Percentiles rank a stretch among this genome's conserved stretches.
Evolutionary conservation across 2,888 invertebrate species (phyloP).

Genomic region (Aplocera efformata): DNA sequence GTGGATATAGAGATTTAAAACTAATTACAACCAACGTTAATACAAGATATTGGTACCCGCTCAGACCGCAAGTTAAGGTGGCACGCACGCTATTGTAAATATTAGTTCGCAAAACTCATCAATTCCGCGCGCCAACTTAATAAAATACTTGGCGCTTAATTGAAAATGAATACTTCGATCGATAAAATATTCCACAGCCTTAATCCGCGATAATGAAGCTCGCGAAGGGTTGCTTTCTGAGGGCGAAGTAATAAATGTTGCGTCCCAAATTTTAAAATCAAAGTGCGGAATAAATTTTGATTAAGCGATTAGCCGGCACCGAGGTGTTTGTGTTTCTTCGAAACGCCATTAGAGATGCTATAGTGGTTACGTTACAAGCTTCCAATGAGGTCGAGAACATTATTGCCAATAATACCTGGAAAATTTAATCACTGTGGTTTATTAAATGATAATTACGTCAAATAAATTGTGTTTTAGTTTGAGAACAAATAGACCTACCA

Average conservation of each 20-base stretch:
- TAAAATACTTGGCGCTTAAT: slow-evolving; percentile 81
- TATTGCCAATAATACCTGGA: no score
- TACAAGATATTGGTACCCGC: slow-evolving; percentile 27
- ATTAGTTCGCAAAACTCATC: slow-evolving; percentile 80
- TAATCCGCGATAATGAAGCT: slow-evolving; percentile 80
- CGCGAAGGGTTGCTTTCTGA: slow-evolving; percentile 73
- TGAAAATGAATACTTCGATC: slow-evolving; percentile 81
- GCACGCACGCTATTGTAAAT: slow-evolving; percentile 75
- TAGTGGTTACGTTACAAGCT: slow-evolving; percentile 27
- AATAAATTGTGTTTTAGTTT: no score
- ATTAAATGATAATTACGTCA: no score
- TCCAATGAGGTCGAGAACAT: slow-evolving; percentile 20
- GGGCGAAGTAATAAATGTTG: slow-evolving; percentile 78
- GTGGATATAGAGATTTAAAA: slow-evolving; percentile 26
- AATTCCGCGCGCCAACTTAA: slow-evolving; percentile 78
- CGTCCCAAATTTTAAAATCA: slow-evolving; percentile 80
- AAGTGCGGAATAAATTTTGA: slow-evolving; percentile 81
- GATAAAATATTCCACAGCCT: slow-evolving; percentile 79
- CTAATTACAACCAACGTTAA: slow-evolving; percentile 24
- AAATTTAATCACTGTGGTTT: no score
- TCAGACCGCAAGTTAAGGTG: slow-evolving; percentile 47
- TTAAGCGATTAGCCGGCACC: slow-evolving; percentile 75
- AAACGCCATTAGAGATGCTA: slow-evolving; percentile 49
- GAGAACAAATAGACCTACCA: no score
- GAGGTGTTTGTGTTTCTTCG: slow-evolving; percentile 72